These are phyloP conservation scores for Athetis lepigone DNA, from an alignment of 2,888 invertebrate genomes.

Conservation along the genomic window DNA sequence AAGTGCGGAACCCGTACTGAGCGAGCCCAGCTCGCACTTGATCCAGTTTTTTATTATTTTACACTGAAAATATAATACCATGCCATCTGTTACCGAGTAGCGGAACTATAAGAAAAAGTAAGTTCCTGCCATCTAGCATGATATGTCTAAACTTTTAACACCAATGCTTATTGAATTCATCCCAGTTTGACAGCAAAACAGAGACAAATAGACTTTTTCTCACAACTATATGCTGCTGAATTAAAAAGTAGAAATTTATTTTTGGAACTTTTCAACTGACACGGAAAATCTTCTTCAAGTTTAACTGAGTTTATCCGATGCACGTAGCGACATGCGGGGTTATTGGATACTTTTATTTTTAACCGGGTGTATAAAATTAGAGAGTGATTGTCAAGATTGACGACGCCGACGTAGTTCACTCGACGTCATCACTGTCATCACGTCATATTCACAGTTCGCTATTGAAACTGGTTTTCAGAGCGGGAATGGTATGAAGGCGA, in stretches of 20 bases:
- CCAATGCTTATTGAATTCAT: neutral
- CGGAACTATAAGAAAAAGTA: neutral
- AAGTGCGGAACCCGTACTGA: too few relatives aligned
- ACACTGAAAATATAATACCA: too few relatives aligned
- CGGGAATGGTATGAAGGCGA: slow-evolving; percentile 79
- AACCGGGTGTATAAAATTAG: slow-evolving; percentile 41
- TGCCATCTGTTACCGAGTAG: slow-evolving; percentile 51
- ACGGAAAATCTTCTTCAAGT: too few relatives aligned
- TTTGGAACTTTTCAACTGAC: neutral
- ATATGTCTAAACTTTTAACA: slow-evolving; percentile 52
- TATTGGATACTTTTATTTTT: slow-evolving; percentile 32
- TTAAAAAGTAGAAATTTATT: slow-evolving; percentile 29
- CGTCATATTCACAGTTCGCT: slow-evolving; percentile 66
- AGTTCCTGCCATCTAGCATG: slow-evolving; percentile 63
- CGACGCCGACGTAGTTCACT: slow-evolving; percentile 24
- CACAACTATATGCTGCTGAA: slow-evolving; percentile 34
- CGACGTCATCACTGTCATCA: slow-evolving; percentile 61
- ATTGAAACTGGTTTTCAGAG: slow-evolving; percentile 73
- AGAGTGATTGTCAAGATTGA: slow-evolving; percentile 67
- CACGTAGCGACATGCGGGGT: slow-evolving; percentile 32
- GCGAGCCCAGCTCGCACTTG: too few relatives aligned
- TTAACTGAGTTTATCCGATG: neutral
- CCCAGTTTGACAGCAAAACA: slow-evolving; percentile 43
- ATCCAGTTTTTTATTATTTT: too few relatives aligned
- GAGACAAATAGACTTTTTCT: slow-evolving; percentile 4